Conservation (phyloP, 2,888 invertebrate species). For the Pelosia muscerda region DNA sequence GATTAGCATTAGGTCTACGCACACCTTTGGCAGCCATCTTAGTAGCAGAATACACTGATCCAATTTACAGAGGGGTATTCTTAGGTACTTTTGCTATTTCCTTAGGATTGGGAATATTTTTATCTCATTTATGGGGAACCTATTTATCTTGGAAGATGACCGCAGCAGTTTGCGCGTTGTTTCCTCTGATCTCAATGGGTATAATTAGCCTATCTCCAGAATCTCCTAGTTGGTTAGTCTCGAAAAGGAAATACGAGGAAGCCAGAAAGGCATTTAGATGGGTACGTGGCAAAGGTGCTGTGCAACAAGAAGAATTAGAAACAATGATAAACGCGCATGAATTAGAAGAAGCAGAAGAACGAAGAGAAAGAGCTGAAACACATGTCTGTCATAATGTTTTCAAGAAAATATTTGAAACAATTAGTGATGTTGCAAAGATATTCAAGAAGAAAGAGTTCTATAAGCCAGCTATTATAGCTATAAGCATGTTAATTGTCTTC, state of each 20-base stretch:
- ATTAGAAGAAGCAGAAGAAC: conserved; percentile 64
- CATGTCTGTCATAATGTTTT: conserved; percentile 62
- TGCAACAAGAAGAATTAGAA: conserved; percentile 77
- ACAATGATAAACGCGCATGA: conserved; percentile 77
- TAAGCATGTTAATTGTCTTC: conserved; percentile 81
- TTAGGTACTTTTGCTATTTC: conserved; percentile 88
- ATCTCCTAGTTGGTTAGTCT: conserved; percentile 89
- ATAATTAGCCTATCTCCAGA: conserved; percentile 86
- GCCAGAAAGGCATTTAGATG: conserved; percentile 88
- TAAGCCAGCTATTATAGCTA: conserved; percentile 79
- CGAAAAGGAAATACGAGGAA: conserved; percentile 85
- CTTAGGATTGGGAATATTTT: conserved; percentile 88
- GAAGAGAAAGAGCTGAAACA: conserved; percentile 53
- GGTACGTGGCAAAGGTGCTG: conserved; percentile 85
- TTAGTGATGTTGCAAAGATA: conserved; percentile 71
- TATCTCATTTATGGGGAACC: conserved; percentile 89
- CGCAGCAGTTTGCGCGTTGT: conserved; percentile 82
- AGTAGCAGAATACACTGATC: conserved; percentile 87
- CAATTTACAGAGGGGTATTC: conserved; percentile 88
- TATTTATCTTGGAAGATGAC: conserved; percentile 87
- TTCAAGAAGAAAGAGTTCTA: conserved; percentile 82
- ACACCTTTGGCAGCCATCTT: conserved; percentile 85
- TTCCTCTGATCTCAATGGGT: conserved; percentile 82
- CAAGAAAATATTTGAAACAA: conserved; percentile 61
- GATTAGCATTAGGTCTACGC: conserved; percentile 84